A percentile compares a stretch with the other conserved stretches of the same genome.
These are phyloP conservation scores for Dinothrombium tinctorium DNA, from an alignment of 1,140 invertebrate species.

Conservation along the genomic window DNA sequence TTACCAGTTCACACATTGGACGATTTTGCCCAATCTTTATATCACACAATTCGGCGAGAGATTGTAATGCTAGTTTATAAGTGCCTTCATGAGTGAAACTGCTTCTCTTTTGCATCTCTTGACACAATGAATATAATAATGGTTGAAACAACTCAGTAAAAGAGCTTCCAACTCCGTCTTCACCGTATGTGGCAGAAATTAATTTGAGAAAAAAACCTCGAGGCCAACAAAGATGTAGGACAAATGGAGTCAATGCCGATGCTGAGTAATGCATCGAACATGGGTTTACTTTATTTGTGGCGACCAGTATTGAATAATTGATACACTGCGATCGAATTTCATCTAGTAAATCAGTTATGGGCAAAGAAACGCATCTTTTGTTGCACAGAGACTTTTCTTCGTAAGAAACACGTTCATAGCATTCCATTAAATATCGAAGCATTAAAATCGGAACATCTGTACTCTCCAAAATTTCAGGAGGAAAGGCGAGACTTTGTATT, in stretches of 20 bases:
- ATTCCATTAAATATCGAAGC: not conserved
- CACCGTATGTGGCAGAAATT: not conserved
- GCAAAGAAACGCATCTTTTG: too few species aligned
- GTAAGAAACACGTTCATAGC: not conserved
- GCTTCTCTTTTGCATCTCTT: slow-evolving; percentile 31
- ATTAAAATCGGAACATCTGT: not conserved
- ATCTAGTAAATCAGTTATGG: not conserved
- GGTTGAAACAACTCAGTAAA: slow-evolving; percentile 32
- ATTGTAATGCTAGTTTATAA: slow-evolving; percentile 37
- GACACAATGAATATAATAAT: slow-evolving; percentile 38
- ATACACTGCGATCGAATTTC: slow-evolving; percentile 1
- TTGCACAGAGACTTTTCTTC: not conserved
- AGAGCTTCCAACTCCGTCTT: not conserved
- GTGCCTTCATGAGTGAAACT: slow-evolving; percentile 42
- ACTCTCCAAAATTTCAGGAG: not conserved
- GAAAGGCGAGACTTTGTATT: not conserved
- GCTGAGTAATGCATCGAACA: too few species aligned
- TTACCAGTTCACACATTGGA: slow-evolving; percentile 52
- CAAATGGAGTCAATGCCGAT: not conserved
- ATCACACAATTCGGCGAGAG: slow-evolving; percentile 41
- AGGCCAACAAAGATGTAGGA: slow-evolving; percentile 1
- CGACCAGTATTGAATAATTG: slow-evolving; percentile 1
- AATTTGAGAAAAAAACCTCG: not conserved
- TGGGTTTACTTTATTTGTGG: not conserved
- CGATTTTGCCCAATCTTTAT: slow-evolving; percentile 33